Base-by-base conservation (phyloP, 2,888 invertebrate species). In the Acheta domesticus region DNA sequence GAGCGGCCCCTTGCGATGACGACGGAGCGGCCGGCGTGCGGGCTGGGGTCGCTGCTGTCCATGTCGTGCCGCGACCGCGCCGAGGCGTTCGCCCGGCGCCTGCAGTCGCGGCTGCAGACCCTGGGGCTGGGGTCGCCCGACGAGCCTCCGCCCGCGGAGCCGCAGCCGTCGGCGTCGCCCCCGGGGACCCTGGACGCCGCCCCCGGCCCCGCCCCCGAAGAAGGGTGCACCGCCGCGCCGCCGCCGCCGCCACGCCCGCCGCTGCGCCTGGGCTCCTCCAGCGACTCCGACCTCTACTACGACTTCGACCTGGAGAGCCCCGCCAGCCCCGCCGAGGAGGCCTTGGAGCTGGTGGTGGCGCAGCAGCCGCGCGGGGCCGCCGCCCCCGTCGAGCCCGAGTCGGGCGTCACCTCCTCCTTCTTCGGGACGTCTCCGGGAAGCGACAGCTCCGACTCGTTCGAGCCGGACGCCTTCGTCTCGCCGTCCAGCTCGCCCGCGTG, bases 41-140 rank as follows among this genome's bases (percentile, higher is more conserved):
- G 92, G 85, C 88, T 93, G 85, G 90, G 91, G 85, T 91, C 92
- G 83, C 88, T 93, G 83, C 88, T 93, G 88, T 92, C 93, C 85
- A 92, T 93, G 91, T 93, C 93, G 86, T 95, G 94, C 86, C 91
- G 94, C 81, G 93, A 93, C 81, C 90, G 93, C 80, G 94, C 94
- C 80, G 94, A 94, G 86, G 93, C 93, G 80, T 94, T 95, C 87
- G 94, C 94, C 82, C 90, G 93, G 81, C 92, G 92, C 85, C 88
- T 95, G 82, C 93, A 94, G 85, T 92, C 92, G 80, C 92, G 93
- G 82, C 88, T 95, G 83, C 91, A 92, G 83, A 91, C 92, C 82
- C 89, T 94, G 82, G 93, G 93, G 16, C 36, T 80, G 62, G 82
- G 81, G 48, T 79, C 75, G 49, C 62, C 62, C 16, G 62, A 12